Percentiles rank a stretch among this genome's conserved stretches.
These are phyloP conservation scores for Harpalus rufipes DNA, from an alignment of 2,888 invertebrate genomes.

Conservation along the genomic window DNA sequence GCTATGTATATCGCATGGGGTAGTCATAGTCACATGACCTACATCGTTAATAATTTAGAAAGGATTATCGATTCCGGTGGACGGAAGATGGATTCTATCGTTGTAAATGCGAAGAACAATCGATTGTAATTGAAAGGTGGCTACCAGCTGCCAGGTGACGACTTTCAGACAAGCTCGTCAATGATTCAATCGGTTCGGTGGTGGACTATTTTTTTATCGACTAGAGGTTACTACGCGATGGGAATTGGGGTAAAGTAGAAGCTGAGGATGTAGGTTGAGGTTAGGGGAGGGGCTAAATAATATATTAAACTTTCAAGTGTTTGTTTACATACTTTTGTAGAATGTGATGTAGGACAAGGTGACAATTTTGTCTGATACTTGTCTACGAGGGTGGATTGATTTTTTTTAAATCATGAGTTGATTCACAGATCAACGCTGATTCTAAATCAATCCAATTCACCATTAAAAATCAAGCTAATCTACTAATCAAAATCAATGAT, in stretches of 20 bases:
- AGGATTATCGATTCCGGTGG: constrained; percentile 52
- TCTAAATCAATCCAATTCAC: too few relatives aligned
- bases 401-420: too few relatives aligned
- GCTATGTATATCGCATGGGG: constrained; percentile 54
- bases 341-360: too few relatives aligned
- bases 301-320: not conserved
- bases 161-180: constrained; percentile 55
- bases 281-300: not conserved
- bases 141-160: constrained; percentile 21
- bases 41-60: constrained; percentile 63
- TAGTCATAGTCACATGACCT: constrained; percentile 56
- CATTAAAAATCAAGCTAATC: too few relatives aligned
- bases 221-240: not conserved
- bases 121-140: constrained; percentile 55
- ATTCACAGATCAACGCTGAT: too few relatives aligned
- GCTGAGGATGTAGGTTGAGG: not conserved
- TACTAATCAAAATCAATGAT: too few relatives aligned
- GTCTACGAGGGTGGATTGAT: too few relatives aligned
- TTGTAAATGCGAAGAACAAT: constrained; percentile 49
- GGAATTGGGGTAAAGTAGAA: not conserved
- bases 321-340: not conserved
- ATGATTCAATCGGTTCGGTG: constrained; percentile 25
- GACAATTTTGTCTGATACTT: too few relatives aligned
- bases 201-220: constrained; percentile 11
- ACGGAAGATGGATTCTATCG: constrained; percentile 22